Percentiles rank a stretch among this genome's conserved stretches.
These are phyloP conservation scores for Vandiemenella viatica DNA, from an alignment of 2,888 invertebrate species.

Conservation along the genomic window DNA sequence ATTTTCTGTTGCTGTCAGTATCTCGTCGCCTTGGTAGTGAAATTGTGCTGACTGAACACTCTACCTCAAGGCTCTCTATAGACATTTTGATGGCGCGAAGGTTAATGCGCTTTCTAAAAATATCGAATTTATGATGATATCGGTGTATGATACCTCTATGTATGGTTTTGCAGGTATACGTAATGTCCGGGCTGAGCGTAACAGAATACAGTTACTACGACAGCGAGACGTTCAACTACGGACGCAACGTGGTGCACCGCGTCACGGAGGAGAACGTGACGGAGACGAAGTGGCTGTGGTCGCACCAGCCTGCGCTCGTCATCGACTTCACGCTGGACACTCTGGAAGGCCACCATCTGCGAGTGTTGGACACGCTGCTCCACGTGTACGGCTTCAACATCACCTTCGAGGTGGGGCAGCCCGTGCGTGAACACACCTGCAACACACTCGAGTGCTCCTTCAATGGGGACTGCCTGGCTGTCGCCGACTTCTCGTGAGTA, in stretches of 20 bases:
- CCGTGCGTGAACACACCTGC: constrained; percentile 45
- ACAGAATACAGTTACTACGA: constrained; percentile 64
- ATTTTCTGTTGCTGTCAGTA: too few relatives aligned
- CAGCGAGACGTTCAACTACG: constrained; percentile 32
- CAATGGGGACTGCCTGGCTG: constrained; percentile 69
- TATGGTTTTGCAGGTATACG: constrained; percentile 75
- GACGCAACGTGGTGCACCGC: constrained; percentile 43
- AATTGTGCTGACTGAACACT: too few relatives aligned
- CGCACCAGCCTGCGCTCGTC: constrained; percentile 57
- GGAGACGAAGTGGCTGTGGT: constrained; percentile 37
- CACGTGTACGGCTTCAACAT: constrained; percentile 86
- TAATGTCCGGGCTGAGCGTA: constrained; percentile 59
- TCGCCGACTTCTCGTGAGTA: constrained; percentile 55
- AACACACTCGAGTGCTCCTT: constrained; percentile 69
- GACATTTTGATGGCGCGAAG: too few relatives aligned
- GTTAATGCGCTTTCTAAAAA: too few relatives aligned
- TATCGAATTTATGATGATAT: too few relatives aligned
- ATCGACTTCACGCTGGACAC: constrained; percentile 57
- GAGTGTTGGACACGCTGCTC: constrained; percentile 63
- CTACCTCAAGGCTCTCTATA: too few relatives aligned
- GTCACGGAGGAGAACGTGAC: constrained; percentile 56
- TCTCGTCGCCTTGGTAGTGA: too few relatives aligned
- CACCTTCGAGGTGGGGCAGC: constrained; percentile 59
- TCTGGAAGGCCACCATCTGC: constrained; percentile 65
- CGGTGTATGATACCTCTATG: too few relatives aligned